Percentiles rank a stretch among this genome's conserved stretches.
These are phyloP conservation scores for Synergus gifuensis DNA, from an alignment of 2,888 invertebrate genomes.

Conservation along the genomic window DNA sequence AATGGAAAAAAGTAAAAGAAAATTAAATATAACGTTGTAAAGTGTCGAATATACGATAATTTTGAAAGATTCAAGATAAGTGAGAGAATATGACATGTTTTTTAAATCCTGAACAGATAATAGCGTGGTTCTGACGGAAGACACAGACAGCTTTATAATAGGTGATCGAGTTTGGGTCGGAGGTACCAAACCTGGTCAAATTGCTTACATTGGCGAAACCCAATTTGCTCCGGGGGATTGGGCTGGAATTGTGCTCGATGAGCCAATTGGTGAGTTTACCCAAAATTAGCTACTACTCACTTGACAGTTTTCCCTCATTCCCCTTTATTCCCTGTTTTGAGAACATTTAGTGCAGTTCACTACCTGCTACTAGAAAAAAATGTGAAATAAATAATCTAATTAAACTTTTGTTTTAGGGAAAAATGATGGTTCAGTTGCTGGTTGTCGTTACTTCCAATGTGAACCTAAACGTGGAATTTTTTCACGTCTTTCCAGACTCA, in stretches of 20 bases:
- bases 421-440: constrained; percentile 97
- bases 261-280: constrained; percentile 88
- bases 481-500: constrained; percentile 91
- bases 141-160: constrained; percentile 97
- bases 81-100: not conserved
- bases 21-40: not conserved
- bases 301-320: too few relatives aligned
- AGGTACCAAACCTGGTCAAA: constrained; percentile 93
- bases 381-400: constrained; percentile 1
- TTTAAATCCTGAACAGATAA: constrained; percentile 82
- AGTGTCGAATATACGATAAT: not conserved
- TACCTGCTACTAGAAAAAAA: too few relatives aligned
- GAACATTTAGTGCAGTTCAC: too few relatives aligned
- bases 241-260: constrained; percentile 98
- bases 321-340: not conserved
- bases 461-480: constrained; percentile 96
- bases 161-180: constrained; percentile 97
- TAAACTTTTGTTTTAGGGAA: constrained; percentile 84
- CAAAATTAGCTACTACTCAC: too few relatives aligned
- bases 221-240: constrained; percentile 99
- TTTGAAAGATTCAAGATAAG: not conserved
- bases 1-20: not conserved
- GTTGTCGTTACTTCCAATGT: constrained; percentile 95
- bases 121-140: constrained; percentile 90
- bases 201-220: constrained; percentile 96